Evolutionary conservation across 35 echinoderm and acorn worm genomes (phyloP), one percentile per base, ranked within the genome.

Genomic region (Apostichopus japonicus): DNA sequence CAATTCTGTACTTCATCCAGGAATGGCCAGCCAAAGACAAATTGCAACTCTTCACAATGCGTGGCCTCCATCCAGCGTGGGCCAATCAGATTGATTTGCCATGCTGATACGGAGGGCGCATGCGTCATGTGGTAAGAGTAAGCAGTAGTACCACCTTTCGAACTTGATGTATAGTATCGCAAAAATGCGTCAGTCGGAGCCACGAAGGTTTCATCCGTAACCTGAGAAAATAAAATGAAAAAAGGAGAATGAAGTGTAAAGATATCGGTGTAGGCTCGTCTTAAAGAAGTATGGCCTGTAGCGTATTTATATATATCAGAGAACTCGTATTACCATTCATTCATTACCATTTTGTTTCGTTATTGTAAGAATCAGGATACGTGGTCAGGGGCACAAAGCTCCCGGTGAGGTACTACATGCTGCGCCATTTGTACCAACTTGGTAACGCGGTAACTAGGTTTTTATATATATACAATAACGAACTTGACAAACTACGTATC

Each of bases 31-130:
- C 96, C 96, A 24, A 97, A 97, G 9, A 95, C 82, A 90, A 86
- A 97, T 17, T 90, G 79, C 52, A 97, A n/a, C 17, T 97, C 96
- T 75, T 94, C 93, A 53, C 84, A 82, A 78, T 97, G 93, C 17
- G 90, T 90, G 16, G 94, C 96, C 24, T 88, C 96, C 17, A 96
- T 51, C 95, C 95, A 96, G 13, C 71, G 53, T 8, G 92, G 95
- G 55, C 90, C 95, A 24, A 83, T 83, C 33, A 83, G 79, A 52
- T 91, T 82, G 10, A 92, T 56, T 15, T 83, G 79, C 79, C 79
- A 83, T 24, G 79, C 79, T 8, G 79, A 83, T 55, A 83, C 79
- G 8, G 79, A 83, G 17, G 79, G 79, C n/a, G 44, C 24, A 55
- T 83, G 79, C 19, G 79, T 83, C 79, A 83, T 83, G 52, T 52